Base-by-base conservation (phyloP, 2,797 vertebrate genomes). In the Labeo calbasu region DNA sequence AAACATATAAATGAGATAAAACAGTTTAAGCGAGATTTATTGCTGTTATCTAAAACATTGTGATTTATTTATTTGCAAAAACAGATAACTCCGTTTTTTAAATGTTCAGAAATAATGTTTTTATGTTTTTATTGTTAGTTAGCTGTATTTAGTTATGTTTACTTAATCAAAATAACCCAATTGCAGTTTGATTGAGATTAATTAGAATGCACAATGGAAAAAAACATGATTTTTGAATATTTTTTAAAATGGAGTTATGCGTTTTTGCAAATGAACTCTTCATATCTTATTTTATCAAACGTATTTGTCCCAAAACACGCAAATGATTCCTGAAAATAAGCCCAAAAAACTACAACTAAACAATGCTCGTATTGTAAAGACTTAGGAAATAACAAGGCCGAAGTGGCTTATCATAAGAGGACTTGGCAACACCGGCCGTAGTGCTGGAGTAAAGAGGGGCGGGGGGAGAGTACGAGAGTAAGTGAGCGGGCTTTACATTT, bases 401-500 rank as follows among this genome's bases (percentile, higher is more conserved):
- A 36, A 51, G n/a, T 28, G 77, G 32, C 0, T 81, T 59, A 69
- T 19, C 57, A 12, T 17, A 40, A 57, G 68, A 6, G n/a, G 51
- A 81, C 68, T 25, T 81, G 79, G 79, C 79, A 81, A 81, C 79
- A 55, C 5, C 4, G 51, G 53, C 66, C 14, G 82, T 75, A 83
- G 81, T 50, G 81, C 8, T 46, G 73, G 72, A 70, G 86, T 86
- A 84, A 75, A 63, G 75, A 77, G 70, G 48, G 77, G 73, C 66
- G 77, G 77, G 72, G 83, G 72, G 81, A 87, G 90, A 91, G 93
- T 89, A 91, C 89, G 89, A 88, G 92, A 92, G 91, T 91, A 93
- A 93, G 92, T 93, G 92, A 94, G 93, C 90, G 91, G 86, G 92
- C 91, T 94, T 91, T 90, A 90, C 91, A 89, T 79, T 88, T 79